Evolutionary conservation across 2,113 vertebrate species (phyloP).

Genomic region (Corythornis madagascariensis): DNA sequence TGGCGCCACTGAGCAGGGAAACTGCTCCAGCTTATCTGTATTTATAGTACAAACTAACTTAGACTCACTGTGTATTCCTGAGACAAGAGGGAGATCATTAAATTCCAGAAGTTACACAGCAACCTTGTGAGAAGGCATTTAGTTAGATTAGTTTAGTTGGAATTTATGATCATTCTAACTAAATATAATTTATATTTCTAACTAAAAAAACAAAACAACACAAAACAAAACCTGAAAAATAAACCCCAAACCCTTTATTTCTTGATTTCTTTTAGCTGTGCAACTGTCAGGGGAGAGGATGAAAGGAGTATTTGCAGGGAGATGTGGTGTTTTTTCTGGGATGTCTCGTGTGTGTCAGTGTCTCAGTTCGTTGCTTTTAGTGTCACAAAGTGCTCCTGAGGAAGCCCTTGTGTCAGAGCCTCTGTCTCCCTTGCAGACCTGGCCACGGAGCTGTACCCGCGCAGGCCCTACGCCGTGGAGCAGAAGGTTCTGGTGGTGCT

Average conservation of each 20-base stretch:
- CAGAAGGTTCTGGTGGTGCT: conserved; percentile 87
- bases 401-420: too few species aligned
- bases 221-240: too few species aligned
- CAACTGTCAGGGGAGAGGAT: neutral
- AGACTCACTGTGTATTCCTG: neutral
- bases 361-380: neutral
- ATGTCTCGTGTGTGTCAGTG: neutral
- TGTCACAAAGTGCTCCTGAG: neutral
- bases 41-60: neutral
- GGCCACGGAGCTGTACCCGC: conserved; percentile 84
- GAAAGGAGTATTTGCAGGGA: neutral
- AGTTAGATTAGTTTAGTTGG: too few species aligned
- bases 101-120: neutral
- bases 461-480: conserved; percentile 87
- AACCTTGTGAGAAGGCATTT: neutral
- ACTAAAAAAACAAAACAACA: too few species aligned
- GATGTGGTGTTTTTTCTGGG: neutral
- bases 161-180: neutral
- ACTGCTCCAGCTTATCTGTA: neutral
- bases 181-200: too few species aligned
- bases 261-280: neutral
- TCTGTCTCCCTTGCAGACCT: conserved; percentile 75
- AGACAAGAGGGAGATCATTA: neutral
- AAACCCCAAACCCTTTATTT: neutral
- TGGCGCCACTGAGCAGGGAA: neutral